Percentiles rank a stretch among this genome's conserved stretches.
phyloP scores from a whole-genome alignment of 1,140 invertebrate species.

The Psix sp. region DNA sequence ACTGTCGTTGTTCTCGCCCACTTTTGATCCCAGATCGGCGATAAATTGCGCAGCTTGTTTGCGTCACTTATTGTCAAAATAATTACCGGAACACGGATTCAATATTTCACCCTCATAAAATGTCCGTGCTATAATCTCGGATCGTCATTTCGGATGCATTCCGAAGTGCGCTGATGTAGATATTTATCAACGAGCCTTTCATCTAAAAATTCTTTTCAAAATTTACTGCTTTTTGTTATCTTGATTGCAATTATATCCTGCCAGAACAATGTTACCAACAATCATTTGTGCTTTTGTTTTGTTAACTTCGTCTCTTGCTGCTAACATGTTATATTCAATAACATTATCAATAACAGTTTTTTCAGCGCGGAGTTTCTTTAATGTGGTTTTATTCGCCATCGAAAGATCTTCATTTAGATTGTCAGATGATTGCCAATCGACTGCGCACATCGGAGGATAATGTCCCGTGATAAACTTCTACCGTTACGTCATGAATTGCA shows the following conservation, averaged over 20 bases:
- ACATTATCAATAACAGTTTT: too few relatives aligned
- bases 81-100: constrained; percentile 38
- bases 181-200: constrained; percentile 34
- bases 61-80: constrained; percentile 54
- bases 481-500: too few relatives aligned
- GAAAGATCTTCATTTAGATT: too few relatives aligned
- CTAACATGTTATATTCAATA: too few relatives aligned
- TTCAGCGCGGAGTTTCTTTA: too few relatives aligned
- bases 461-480: too few relatives aligned
- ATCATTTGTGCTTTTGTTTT: too few relatives aligned
- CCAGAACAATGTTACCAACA: background rate
- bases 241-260: constrained; percentile 13
- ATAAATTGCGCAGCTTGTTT: constrained; percentile 53
- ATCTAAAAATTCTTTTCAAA: constrained; percentile 23
- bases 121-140: constrained; percentile 32
- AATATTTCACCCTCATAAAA: constrained; percentile 43
- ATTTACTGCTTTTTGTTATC: background rate
- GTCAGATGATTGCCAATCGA: too few relatives aligned
- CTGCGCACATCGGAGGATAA: too few relatives aligned
- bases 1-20: constrained; percentile 57
- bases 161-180: constrained; percentile 14
- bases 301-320: too few relatives aligned
- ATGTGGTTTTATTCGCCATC: too few relatives aligned
- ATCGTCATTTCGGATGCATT: constrained; percentile 23
- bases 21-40: constrained; percentile 44